Evolutionary conservation across 2,113 vertebrate species (phyloP), one percentile per base, ranked within the genome.

Genomic region (Indicator maculatus): DNA sequence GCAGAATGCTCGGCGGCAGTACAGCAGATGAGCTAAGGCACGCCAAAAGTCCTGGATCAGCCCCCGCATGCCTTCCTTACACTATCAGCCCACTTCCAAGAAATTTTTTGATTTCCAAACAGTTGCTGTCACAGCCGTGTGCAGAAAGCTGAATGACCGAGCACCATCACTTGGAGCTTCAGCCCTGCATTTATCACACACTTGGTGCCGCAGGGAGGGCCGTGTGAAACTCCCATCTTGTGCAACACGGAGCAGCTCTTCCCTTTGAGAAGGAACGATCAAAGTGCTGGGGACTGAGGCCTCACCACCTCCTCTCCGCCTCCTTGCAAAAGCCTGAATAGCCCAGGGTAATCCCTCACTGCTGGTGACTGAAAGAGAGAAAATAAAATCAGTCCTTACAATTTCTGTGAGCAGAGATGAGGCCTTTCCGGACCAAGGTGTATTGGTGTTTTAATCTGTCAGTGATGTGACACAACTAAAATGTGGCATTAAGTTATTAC

Each of bases 1-100:
- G 78, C 9, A 5, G 60, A 67, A 10, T 2, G 1, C 41, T 20
- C 27, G 0, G 64, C 76, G 16, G 26, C 0, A 0, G 19, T 2
- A 47, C 19, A 15, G 63, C 6, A 33, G 50, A 56, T 44, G 52
- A 59, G 31, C n/a, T 4, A 16, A 30, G 77, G 61, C 66, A 56
- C 0, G 10, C 70, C 38, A 23, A 65, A 30, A 72, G 7, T 45
- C 31, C 8, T 27, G n/a, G 31, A 52, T 63, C 53, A 23, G 83
- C 53, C 70, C 61, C 83, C 58, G 44, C 8, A 4, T 61, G 77
- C 76, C 30, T 80, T 76, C 73, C 53, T 72, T 4, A 14, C 6
- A 5, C 8, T 8, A 60, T 28, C 75, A 67, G 65, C 39, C 74
- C 70, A 6, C 53, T 94, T 82, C 73, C 89, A 71, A 82, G 70